phyloP scores from a whole-genome alignment of 2,797 vertebrate species.

The Tolypeutes matacus region DNA sequence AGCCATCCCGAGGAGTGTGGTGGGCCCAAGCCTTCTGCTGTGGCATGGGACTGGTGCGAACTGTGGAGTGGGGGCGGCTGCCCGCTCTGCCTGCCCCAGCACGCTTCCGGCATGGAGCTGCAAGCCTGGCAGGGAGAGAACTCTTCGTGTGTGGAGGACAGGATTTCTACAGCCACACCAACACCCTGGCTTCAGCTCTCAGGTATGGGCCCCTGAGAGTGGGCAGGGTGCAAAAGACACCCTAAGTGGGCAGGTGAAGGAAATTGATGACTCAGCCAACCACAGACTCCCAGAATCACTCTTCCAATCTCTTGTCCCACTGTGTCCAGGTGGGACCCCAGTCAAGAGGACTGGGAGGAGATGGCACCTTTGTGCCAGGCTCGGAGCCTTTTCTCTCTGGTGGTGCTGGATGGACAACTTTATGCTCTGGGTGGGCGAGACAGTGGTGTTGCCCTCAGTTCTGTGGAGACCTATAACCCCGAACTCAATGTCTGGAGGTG shows the following conservation, averaged over 20 bases:
- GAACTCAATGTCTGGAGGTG: conserved; percentile 89
- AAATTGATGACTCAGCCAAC: neutral
- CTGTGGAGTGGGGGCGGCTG: conserved; percentile 91
- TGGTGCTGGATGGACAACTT: conserved; percentile 86
- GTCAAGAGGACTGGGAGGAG: conserved; percentile 87
- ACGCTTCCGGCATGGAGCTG: conserved; percentile 91
- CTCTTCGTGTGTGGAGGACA: conserved; percentile 94
- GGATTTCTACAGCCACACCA: conserved; percentile 91
- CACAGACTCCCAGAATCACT: neutral
- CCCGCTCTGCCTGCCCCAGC: conserved; percentile 90
- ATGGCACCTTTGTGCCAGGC: conserved; percentile 89
- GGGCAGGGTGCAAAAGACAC: neutral
- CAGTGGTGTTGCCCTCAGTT: conserved; percentile 86
- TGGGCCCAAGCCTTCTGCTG: conserved; percentile 92
- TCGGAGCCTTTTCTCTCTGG: conserved; percentile 89
- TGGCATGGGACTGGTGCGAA: conserved; percentile 90
- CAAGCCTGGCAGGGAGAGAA: conserved; percentile 85
- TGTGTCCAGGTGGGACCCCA: conserved; percentile 84
- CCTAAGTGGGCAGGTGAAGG: neutral
- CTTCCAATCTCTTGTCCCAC: conserved; percentile 23
- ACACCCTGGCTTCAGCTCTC: conserved; percentile 93
- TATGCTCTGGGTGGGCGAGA: conserved; percentile 89
- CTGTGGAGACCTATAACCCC: conserved; percentile 89
- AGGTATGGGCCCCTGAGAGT: conserved; percentile 86
- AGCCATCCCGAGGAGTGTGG: conserved; percentile 91